These are phyloP conservation scores for Brachyistius frenatus DNA, from an alignment of 2,113 vertebrate genomes.

Conservation along the genomic window DNA sequence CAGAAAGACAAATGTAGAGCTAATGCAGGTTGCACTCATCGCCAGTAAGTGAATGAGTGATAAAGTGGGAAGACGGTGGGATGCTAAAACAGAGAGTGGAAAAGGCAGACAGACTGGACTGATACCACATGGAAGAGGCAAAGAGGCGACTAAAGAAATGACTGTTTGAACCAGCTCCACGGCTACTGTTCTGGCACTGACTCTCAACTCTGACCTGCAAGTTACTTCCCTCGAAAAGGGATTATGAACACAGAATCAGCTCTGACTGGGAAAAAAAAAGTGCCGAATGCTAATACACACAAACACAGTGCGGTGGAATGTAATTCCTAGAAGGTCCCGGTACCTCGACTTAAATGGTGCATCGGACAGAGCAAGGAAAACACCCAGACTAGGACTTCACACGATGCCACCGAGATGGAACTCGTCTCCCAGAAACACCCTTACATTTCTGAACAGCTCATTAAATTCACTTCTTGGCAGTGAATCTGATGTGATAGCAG, in stretches of 20 bases:
- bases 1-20: slow-evolving; percentile 58
- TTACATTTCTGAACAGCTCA: slow-evolving; percentile 13
- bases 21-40: slow-evolving; percentile 54
- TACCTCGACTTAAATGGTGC: not conserved
- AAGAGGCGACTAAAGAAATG: not conserved
- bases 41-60: slow-evolving; percentile 58
- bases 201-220: slow-evolving; percentile 16
- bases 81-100: slow-evolving; percentile 11
- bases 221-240: not conserved
- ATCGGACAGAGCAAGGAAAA: slow-evolving; percentile 1
- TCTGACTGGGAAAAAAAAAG: not conserved
- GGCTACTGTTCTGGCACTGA: not conserved
- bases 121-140: not conserved
- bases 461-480: slow-evolving; percentile 22
- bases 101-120: not conserved
- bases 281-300: not conserved
- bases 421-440: slow-evolving; percentile 22
- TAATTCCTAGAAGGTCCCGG: not conserved
- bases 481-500: not conserved
- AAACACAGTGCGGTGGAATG: not conserved
- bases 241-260: not conserved
- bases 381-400: slow-evolving; percentile 11
- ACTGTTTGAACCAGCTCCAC: not conserved
- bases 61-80: slow-evolving; percentile 34
- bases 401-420: slow-evolving; percentile 1